Evolutionary conservation across 2,888 invertebrate genomes (phyloP), one percentile per base, ranked within the genome.

Genomic region (Oxycera nigricornis): DNA sequence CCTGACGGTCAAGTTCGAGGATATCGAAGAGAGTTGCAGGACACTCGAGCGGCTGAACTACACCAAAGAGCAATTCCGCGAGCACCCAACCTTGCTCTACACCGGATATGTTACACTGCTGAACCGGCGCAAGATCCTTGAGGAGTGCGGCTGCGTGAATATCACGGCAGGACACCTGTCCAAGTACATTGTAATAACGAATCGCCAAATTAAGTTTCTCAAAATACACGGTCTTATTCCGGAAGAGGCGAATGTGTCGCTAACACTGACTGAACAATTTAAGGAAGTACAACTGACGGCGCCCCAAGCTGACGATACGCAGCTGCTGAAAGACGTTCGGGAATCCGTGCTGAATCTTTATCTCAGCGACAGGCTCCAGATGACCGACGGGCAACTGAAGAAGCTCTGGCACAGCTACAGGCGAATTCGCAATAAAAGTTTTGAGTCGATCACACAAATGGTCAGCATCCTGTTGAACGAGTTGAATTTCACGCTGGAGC

Each of bases 91-190:
- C 81, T 80, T 91, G 2, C 86, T 91, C n/a, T 87, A 86, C 72
- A 86, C 87, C 81, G 87, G 88, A 79, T 86, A 88, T 1, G 83
- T 88, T 26, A 87, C 88, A 31, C 81, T 91, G 79, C 87, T 89
- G 67, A 90, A 91, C 79, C 90, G 91, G 78, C 88, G 88, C 75
- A 86, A 87, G 79, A 88, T 90, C 57, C 82, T 92, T 14, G 84
- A 84, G 77, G 91, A 92, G 83, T 90, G 90, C 80, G 88, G 89
- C 17, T 90, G 90, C 77, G 75, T 79, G 1, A 77, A 81, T 14
- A 81, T 88, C 2, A 77, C 81, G 75, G 78, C 87, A 2, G 80
- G 81, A 50, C 82, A 87, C 26, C 77, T 85, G 20, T 83, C 86
- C 2, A 85, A 86, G 77, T 88, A 83, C 77, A 75, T 82, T 0